Percentiles rank a stretch among this genome's conserved stretches.
Evolutionary conservation across 2,113 vertebrate genomes (phyloP).

Genomic region (Calyptommatus sinebrachiatus): DNA sequence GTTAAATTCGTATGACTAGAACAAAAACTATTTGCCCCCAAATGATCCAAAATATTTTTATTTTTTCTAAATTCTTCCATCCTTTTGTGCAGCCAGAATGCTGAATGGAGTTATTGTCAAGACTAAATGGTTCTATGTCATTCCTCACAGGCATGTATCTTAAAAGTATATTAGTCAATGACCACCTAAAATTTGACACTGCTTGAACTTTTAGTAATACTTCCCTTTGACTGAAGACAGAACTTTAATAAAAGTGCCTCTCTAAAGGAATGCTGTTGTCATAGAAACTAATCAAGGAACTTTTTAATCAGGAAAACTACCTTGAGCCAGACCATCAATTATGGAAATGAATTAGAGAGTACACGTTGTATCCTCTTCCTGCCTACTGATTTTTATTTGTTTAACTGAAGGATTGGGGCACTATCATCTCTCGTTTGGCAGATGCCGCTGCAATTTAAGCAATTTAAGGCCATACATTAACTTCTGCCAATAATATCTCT

Average conservation of each 20-base stretch:
- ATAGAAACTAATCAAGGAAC: conserved; percentile 27
- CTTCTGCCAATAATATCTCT: neutral
- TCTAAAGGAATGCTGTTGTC: conserved; percentile 4
- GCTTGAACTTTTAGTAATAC: conserved; percentile 17
- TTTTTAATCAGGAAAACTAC: conserved; percentile 12
- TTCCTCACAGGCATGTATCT: neutral
- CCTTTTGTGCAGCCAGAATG: too few species aligned
- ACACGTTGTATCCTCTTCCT: conserved; percentile 16
- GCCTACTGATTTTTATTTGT: neutral
- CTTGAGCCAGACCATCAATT: conserved; percentile 3
- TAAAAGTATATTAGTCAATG: neutral
- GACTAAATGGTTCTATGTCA: neutral
- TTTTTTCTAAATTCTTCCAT: neutral
- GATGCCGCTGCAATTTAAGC: neutral
- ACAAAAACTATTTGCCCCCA: too few species aligned
- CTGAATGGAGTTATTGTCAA: neutral
- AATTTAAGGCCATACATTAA: neutral
- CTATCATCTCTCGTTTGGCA: neutral
- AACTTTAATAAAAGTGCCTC: conserved; percentile 3
- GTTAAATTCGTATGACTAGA: too few species aligned
- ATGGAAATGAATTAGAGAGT: neutral
- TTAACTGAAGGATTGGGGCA: neutral
- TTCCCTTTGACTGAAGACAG: conserved; percentile 21
- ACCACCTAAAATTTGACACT: conserved; percentile 18
- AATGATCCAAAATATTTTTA: neutral